Evolutionary conservation across 2,888 invertebrate genomes (phyloP).

Genomic region (Philereme vetulata): DNA sequence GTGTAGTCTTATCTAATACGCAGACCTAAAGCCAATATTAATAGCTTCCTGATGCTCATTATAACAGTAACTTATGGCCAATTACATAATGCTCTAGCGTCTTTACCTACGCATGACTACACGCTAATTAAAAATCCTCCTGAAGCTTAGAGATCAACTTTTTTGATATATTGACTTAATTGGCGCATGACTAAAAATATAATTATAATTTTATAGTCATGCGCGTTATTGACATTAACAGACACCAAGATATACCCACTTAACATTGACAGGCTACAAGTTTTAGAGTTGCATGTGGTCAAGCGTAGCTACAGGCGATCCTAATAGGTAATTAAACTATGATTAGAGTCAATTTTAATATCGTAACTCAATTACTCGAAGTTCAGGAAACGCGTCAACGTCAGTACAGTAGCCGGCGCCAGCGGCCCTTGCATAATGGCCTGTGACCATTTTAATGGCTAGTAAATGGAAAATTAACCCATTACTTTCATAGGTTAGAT

Average conservation of each 20-base stretch:
- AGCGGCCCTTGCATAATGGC: conserved; percentile 60
- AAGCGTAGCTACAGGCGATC: conserved; percentile 6
- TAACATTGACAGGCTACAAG: background rate
- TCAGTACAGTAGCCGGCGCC: conserved; percentile 50
- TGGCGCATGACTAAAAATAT: too few relatives aligned
- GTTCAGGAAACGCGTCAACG: conserved; percentile 64
- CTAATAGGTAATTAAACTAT: conserved; percentile 53
- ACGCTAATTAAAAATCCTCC: too few relatives aligned
- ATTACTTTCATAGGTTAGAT: conserved; percentile 35
- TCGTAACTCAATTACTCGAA: conserved; percentile 63
- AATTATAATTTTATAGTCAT: too few relatives aligned
- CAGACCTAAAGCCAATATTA: conserved; percentile 40
- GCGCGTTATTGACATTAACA: too few relatives aligned
- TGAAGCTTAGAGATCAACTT: too few relatives aligned
- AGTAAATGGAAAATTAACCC: conserved; percentile 36
- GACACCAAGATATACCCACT: too few relatives aligned
- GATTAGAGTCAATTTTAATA: conserved; percentile 57
- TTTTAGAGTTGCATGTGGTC: background rate
- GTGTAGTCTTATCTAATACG: conserved; percentile 31
- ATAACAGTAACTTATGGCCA: conserved; percentile 46
- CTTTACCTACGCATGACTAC: conserved; percentile 1
- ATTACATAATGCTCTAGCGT: conserved; percentile 43
- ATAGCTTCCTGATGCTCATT: conserved; percentile 50
- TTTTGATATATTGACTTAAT: too few relatives aligned
- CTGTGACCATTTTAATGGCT: conserved; percentile 34